Conservation (phyloP, 1,140 invertebrate genomes). For the Hylyphantes graminicola region DNA sequence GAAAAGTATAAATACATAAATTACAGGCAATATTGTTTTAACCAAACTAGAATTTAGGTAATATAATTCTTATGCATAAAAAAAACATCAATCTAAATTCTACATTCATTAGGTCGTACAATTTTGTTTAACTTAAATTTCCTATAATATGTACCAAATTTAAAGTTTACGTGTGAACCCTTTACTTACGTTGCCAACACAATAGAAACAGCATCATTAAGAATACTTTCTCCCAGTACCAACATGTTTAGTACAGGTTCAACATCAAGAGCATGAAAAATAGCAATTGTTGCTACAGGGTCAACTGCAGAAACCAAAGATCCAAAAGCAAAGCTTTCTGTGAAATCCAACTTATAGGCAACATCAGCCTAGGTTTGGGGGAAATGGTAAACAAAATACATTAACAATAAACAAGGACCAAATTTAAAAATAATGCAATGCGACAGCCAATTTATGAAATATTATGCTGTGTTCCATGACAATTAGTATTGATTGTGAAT, state of each 20-base stretch:
- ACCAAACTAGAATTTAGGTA: no score
- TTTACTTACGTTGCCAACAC: slow-evolving; percentile 89
- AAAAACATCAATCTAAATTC: no score
- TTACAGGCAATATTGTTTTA: no score
- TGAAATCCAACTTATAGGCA: slow-evolving; percentile 91
- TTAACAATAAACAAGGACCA: background rate
- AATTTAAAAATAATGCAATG: background rate
- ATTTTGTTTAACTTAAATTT: no score
- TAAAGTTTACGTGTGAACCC: background rate
- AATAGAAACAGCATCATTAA: slow-evolving; percentile 98
- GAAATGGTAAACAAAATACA: background rate
- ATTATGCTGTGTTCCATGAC: background rate
- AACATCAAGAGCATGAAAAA: slow-evolving; percentile 96
- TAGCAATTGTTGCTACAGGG: slow-evolving; percentile 97
- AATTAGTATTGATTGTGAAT: background rate
- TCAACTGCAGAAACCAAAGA: slow-evolving; percentile 98
- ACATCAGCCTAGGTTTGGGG: slow-evolving; percentile 70
- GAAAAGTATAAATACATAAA: no score
- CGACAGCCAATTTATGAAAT: background rate
- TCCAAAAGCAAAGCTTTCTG: slow-evolving; percentile 98
- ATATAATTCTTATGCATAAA: no score
- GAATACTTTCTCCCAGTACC: slow-evolving; percentile 97
- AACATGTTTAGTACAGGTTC: slow-evolving; percentile 98
- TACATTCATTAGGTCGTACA: no score
- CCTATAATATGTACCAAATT: no score